phyloP scores from a whole-genome alignment of 2,113 vertebrate genomes.

The Cettia cetti region DNA sequence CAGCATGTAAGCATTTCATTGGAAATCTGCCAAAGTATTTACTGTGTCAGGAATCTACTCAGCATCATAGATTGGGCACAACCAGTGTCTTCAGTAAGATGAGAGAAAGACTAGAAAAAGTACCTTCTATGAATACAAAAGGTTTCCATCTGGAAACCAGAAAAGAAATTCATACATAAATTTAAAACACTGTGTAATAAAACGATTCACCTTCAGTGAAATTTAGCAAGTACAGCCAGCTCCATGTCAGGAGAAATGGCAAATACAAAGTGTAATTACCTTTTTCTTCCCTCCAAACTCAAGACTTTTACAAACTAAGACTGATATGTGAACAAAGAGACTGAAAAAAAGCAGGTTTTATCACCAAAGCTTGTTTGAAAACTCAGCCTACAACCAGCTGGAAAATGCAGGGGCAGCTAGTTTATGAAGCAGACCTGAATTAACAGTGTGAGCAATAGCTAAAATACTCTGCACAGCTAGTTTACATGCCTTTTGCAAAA shows the following conservation, averaged over 20 bases:
- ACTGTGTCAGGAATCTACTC: not conserved
- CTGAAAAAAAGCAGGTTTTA: not conserved
- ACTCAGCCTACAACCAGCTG: not conserved
- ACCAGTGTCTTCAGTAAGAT: not conserved
- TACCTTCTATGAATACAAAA: not conserved
- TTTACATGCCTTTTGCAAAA: not conserved
- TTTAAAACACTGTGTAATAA: not conserved
- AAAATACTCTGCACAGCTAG: not conserved
- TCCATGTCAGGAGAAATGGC: not conserved
- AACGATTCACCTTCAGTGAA: not conserved
- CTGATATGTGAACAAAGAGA: slow-evolving; percentile 64
- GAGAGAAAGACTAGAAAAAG: not conserved
- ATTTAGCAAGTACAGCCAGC: not conserved
- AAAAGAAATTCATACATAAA: not conserved
- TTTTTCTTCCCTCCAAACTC: not conserved
- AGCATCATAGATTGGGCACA: fast-evolving
- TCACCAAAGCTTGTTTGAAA: slow-evolving; percentile 1
- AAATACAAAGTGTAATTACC: slow-evolving; percentile 60
- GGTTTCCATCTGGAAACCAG: not conserved
- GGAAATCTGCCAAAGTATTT: not conserved
- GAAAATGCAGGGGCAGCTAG: not conserved
- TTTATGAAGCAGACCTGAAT: not conserved
- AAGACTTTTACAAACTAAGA: slow-evolving; percentile 67
- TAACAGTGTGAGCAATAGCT: not conserved
- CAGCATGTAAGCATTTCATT: not conserved